Conservation (phyloP, 2,797 vertebrate genomes). For the Euthynnus affinis region DNA sequence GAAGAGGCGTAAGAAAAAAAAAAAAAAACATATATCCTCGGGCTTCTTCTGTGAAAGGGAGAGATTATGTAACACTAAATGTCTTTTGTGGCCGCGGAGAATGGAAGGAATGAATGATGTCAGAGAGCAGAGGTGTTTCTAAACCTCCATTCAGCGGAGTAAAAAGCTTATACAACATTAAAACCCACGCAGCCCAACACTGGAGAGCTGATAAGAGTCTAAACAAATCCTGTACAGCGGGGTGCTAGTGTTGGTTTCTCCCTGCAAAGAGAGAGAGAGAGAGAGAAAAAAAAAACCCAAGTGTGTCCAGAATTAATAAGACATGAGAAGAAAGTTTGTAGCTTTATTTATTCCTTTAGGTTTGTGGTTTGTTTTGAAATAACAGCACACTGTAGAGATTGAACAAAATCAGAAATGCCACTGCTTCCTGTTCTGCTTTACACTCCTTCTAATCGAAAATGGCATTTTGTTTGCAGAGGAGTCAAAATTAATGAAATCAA, state of each 20-base stretch:
- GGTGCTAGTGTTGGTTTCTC: conserved; percentile 5
- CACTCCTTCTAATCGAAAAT: conserved; percentile 2
- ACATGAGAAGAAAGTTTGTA: background rate
- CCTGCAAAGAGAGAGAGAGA: background rate
- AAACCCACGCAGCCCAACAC: conserved; percentile 33
- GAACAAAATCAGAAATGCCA: conserved; percentile 12
- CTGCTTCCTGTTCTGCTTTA: background rate
- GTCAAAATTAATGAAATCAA: background rate
- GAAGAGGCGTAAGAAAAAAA: conserved; percentile 10
- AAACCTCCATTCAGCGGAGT: conserved; percentile 47
- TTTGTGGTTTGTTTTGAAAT: background rate
- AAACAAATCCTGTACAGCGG: background rate
- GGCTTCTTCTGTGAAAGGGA: conserved; percentile 18
- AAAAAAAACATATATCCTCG: conserved; percentile 26
- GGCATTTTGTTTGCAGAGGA: conserved; percentile 17
- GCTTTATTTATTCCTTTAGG: no score
- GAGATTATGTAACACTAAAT: conserved; percentile 45
- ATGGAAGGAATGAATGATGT: conserved; percentile 48
- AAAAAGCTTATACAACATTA: conserved; percentile 57
- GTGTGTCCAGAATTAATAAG: background rate
- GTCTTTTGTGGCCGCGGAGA: conserved; percentile 50
- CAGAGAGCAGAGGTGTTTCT: conserved; percentile 63
- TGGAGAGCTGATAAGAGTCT: conserved; percentile 45
- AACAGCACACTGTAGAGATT: background rate
- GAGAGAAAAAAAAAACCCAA: background rate